phyloP scores from a whole-genome alignment of 2,797 vertebrate genomes.

The Anniella stebbinsi region DNA sequence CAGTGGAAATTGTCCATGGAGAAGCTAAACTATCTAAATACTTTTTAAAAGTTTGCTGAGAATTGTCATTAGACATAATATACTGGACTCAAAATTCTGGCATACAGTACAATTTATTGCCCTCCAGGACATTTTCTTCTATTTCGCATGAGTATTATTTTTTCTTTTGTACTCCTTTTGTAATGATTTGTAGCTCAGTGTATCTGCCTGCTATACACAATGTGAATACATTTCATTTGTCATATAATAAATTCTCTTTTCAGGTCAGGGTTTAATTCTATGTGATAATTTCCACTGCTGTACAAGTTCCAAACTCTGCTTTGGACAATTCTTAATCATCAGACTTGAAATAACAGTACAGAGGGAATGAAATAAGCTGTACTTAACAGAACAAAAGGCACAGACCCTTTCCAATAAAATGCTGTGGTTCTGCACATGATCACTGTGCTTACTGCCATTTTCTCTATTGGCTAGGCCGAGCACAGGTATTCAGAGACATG shows the following conservation, averaged over 20 bases:
- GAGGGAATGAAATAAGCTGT: neutral
- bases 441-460: neutral
- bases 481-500: neutral
- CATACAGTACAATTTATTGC: neutral
- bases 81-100: neutral
- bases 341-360: neutral
- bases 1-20: no score
- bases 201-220: neutral
- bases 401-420: neutral
- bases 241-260: neutral
- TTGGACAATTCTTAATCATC: conserved; percentile 40
- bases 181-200: neutral
- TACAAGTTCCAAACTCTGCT: conserved; percentile 28
- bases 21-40: neutral
- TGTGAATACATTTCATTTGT: neutral
- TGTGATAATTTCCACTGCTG: conserved; percentile 16
- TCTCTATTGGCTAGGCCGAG: neutral
- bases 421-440: neutral
- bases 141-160: neutral
- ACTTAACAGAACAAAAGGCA: neutral
- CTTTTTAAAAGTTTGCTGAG: neutral
- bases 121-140: neutral
- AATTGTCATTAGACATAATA: neutral
- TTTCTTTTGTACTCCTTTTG: neutral
- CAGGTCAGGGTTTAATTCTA: neutral